Base-by-base conservation (phyloP, 2,113 vertebrate species). In the Saguinus midas region DNA sequence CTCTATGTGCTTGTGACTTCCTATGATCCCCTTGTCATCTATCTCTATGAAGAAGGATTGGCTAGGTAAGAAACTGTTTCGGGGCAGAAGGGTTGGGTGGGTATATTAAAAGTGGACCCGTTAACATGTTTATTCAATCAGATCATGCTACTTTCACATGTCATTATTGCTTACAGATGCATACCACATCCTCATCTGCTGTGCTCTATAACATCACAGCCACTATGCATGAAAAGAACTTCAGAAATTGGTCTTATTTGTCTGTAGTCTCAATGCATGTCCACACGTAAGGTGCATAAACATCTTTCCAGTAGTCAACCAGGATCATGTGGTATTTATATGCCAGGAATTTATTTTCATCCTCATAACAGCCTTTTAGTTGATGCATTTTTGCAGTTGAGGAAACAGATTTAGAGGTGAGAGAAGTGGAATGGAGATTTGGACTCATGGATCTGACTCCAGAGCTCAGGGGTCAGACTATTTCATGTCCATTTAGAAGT, bases 1-100 rank as follows among this genome's bases (percentile, higher is more conserved):
- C 98, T 99, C 68, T 99, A 99, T 57, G 99, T 99, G 95, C 98
- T 99, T 78, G 99, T 99, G 89, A 99, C 99, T 1, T 99, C 99
- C 50, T 99, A 99, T 50, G 99, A 99, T 87, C 99, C 99, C 0
- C 98, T 99, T 57, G 98, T 99, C 88, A 98, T 99, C 97, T 99
- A 99, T 90, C 99, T 99, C 87, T 99, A 99, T 17, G 99, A 99
- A 98, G 99, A 99, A 98, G 99, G 99, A 83, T 96, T 99, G 70
- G 99, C 99, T 45, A 99, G 99, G 99, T 99, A 98, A 98, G 98
- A 83, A 88, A 32, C 57, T 64, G 87, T 5, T 58, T 37, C 75
- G 3, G 52, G 48, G 6, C 29, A 9, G 27, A n/a, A 27, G 48
- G 66, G 8, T 37, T 16, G 50, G 12, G 27, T 55, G 23, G 18